These are phyloP conservation scores for Drosophila biarmipes DNA, from an alignment of 1,140 invertebrate genomes.

Conservation along the genomic window DNA sequence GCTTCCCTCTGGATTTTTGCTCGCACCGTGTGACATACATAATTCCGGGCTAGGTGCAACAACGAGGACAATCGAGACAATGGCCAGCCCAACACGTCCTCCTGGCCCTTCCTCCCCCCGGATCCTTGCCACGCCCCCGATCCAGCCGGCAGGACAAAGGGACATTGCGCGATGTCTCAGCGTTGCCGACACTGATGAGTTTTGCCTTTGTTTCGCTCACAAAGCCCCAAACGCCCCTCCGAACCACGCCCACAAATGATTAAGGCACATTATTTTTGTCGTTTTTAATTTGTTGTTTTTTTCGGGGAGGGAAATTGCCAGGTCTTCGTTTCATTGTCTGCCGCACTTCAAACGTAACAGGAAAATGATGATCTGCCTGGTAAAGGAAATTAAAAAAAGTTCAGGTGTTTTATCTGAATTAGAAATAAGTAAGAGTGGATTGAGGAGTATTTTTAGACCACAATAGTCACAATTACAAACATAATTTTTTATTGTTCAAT, in stretches of 20 bases:
- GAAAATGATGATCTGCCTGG: conserved; percentile 1
- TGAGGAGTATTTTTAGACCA: neutral
- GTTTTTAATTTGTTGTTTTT: conserved; percentile 74
- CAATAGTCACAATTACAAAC: neutral
- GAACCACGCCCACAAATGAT: conserved; percentile 71
- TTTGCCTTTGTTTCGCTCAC: conserved; percentile 55
- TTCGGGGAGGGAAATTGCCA: conserved; percentile 49
- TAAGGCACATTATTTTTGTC: conserved; percentile 75
- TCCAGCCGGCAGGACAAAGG: conserved; percentile 49
- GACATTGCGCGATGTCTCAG: conserved; percentile 51
- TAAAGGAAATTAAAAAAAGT: conserved; percentile 30
- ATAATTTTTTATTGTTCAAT: conserved; percentile 3
- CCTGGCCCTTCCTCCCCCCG: conserved; percentile 21
- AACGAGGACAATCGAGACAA: conserved; percentile 70
- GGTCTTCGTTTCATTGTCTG: conserved; percentile 58
- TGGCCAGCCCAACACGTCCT: conserved; percentile 61
- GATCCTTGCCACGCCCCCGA: conserved; percentile 26
- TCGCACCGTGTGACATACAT: conserved; percentile 70
- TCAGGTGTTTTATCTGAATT: conserved; percentile 30
- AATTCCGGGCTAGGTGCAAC: conserved; percentile 74
- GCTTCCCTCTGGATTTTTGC: conserved; percentile 3
- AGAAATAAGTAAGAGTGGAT: neutral
- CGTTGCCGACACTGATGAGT: conserved; percentile 71
- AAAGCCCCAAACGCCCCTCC: conserved; percentile 4
- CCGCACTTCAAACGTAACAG: conserved; percentile 68